Percentiles rank a stretch among this genome's conserved stretches.
phyloP scores from a whole-genome alignment of 2,888 invertebrate genomes.

The Cloeon dipterum region DNA sequence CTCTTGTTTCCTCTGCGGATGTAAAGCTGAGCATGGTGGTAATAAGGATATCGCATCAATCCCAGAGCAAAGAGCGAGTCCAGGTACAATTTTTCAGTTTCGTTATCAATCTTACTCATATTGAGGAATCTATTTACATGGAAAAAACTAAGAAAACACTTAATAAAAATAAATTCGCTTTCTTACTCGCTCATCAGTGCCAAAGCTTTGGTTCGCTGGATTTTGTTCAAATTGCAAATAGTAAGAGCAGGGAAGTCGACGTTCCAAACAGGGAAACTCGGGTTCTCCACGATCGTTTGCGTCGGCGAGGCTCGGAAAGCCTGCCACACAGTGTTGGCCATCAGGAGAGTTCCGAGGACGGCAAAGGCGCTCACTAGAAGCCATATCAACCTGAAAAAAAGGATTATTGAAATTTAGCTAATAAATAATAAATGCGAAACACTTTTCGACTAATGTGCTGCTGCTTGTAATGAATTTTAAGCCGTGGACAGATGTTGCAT shows the following conservation, averaged over 20 bases:
- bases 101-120: not conserved
- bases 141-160: no score
- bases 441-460: not conserved
- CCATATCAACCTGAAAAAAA: not conserved
- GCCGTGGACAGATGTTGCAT: not conserved
- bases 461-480: not conserved
- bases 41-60: not conserved
- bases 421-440: not conserved
- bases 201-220: slow-evolving; percentile 2
- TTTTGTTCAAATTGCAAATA: slow-evolving; percentile 9
- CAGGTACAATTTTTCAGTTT: not conserved
- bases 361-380: not conserved
- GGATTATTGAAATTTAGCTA: not conserved
- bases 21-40: not conserved
- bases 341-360: not conserved
- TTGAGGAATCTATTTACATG: no score
- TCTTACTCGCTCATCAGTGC: slow-evolving; percentile 2
- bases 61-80: not conserved
- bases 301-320: slow-evolving; percentile 8
- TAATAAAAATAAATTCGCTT: no score
- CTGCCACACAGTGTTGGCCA: slow-evolving; percentile 6
- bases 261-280: slow-evolving; percentile 9
- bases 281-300: slow-evolving; percentile 8
- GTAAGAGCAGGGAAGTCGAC: slow-evolving; percentile 9
- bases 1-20: not conserved